Evolutionary conservation across 2,113 vertebrate species (phyloP).

Genomic region (Anarhynchus alexandrinus): DNA sequence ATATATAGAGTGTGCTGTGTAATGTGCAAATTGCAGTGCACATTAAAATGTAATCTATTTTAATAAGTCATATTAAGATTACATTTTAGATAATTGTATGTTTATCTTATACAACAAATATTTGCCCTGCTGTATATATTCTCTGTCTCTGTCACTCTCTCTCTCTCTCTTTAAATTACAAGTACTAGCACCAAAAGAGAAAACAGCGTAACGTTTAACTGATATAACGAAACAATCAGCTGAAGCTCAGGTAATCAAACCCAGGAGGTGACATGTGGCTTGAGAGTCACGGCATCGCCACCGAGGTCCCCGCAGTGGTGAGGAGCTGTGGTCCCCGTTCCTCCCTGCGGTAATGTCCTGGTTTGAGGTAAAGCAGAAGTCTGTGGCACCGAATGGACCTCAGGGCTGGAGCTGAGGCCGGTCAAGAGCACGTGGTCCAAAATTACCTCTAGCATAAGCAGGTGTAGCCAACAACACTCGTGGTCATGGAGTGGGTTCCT

Average conservation of each 20-base stretch:
- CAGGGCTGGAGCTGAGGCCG: fast-evolving
- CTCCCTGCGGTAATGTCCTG: background rate
- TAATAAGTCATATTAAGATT: conserved; percentile 82
- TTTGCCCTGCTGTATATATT: conserved; percentile 56
- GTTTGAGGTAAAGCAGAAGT: too few relatives aligned
- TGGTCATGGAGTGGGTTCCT: fast-evolving
- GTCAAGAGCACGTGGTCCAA: fast-evolving
- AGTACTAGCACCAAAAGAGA: background rate
- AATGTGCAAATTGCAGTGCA: conserved; percentile 76
- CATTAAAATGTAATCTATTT: conserved; percentile 81
- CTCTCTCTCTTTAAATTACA: conserved; percentile 38
- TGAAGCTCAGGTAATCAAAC: background rate
- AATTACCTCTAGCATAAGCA: background rate
- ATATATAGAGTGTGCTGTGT: conserved; percentile 31
- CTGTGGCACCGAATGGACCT: fast-evolving
- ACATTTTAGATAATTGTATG: conserved; percentile 79
- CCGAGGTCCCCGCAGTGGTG: fast-evolving
- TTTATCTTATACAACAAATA: conserved; percentile 72
- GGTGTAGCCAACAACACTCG: too few relatives aligned
- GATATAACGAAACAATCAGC: background rate
- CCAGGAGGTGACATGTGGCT: background rate
- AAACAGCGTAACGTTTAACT: background rate
- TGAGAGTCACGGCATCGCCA: fast-evolving
- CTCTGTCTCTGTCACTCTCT: background rate
- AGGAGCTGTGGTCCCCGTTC: fast-evolving